phyloP scores from a whole-genome alignment of 2,888 invertebrate genomes.

The Trissolcus japonicus region DNA sequence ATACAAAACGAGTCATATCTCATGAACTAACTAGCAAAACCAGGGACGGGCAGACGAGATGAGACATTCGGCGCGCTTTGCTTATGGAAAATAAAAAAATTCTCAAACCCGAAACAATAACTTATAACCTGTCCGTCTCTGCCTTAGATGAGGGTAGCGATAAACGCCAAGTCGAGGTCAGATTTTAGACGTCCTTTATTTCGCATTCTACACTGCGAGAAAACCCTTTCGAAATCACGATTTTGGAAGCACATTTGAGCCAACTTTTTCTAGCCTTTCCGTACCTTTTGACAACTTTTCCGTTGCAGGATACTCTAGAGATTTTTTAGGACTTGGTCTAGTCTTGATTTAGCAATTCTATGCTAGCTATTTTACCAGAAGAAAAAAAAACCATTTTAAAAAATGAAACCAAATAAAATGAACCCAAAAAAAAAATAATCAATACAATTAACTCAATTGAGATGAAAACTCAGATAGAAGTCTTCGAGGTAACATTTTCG shows the following conservation, averaged over 20 bases:
- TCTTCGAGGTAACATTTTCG: conserved; percentile 46
- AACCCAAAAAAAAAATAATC: neutral
- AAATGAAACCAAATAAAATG: conserved; percentile 8
- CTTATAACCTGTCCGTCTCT: conserved; percentile 40
- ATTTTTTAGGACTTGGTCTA: conserved; percentile 33
- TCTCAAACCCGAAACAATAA: no score
- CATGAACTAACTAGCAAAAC: conserved; percentile 15
- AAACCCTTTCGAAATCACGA: conserved; percentile 47
- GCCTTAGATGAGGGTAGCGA: conserved; percentile 30
- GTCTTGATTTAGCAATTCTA: conserved; percentile 31
- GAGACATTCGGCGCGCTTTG: neutral
- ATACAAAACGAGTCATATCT: conserved; percentile 47
- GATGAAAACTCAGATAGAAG: conserved; percentile 24
- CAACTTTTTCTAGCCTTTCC: conserved; percentile 52
- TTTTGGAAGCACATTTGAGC: conserved; percentile 57
- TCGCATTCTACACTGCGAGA: conserved; percentile 54
- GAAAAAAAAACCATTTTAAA: conserved; percentile 22
- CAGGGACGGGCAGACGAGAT: conserved; percentile 37
- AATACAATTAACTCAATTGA: neutral
- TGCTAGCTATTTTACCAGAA: conserved; percentile 38
- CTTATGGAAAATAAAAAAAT: no score
- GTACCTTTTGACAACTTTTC: conserved; percentile 46
- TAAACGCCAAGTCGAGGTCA: conserved; percentile 51
- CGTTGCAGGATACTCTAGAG: conserved; percentile 39
- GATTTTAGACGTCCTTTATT: conserved; percentile 57